A percentile compares a stretch with the other conserved stretches of the same genome.
These are phyloP conservation scores for Rhegmatorhina hoffmannsi DNA, from an alignment of 2,113 vertebrate species.

Conservation along the genomic window DNA sequence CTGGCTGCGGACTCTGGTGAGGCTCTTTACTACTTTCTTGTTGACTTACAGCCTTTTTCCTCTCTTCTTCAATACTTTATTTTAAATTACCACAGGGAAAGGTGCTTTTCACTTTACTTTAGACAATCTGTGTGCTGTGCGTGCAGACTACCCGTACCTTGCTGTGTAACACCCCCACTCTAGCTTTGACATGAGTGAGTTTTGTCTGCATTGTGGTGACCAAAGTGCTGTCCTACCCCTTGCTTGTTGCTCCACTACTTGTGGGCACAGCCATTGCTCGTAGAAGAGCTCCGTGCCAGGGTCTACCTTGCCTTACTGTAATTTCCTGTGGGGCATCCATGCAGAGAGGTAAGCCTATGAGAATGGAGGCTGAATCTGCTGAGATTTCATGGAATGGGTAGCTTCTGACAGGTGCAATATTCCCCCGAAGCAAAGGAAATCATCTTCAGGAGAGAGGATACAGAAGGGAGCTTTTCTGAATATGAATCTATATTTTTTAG, in stretches of 20 bases:
- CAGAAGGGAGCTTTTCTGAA: neutral
- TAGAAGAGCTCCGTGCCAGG: neutral
- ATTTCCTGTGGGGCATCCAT: neutral
- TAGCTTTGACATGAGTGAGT: neutral
- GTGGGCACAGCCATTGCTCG: neutral
- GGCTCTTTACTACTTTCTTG: conserved; percentile 48
- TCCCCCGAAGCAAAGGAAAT: neutral
- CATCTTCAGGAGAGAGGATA: neutral
- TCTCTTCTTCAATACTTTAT: neutral
- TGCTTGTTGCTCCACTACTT: neutral
- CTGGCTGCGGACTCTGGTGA: conserved; percentile 99
- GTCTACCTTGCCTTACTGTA: neutral
- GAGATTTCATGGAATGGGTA: neutral
- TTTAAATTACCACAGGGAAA: neutral
- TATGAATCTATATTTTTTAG: neutral
- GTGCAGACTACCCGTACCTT: neutral
- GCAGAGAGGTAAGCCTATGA: neutral
- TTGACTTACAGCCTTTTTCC: neutral
- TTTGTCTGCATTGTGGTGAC: rapidly evolving
- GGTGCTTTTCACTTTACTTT: neutral
- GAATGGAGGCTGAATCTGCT: neutral
- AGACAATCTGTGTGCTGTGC: neutral
- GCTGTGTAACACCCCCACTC: neutral
- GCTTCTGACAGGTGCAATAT: conserved; percentile 11
- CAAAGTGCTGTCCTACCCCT: neutral